Evolutionary conservation across 2,113 vertebrate species (phyloP).

Genomic region (Brachyistius frenatus): DNA sequence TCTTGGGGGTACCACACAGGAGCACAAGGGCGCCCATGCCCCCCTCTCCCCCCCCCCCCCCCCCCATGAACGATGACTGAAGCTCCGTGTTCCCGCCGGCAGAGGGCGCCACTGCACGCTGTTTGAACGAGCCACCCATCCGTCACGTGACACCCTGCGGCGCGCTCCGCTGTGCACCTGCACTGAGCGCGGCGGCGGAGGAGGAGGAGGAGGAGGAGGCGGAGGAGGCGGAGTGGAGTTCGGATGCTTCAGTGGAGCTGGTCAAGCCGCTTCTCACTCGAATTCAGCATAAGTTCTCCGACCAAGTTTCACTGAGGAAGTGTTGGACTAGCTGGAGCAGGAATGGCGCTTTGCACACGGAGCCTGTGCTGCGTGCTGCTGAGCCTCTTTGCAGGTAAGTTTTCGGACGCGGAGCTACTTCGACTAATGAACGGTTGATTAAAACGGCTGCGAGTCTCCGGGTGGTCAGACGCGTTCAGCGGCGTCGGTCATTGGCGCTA

Average conservation of each 20-base stretch:
- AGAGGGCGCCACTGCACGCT: constrained; percentile 27
- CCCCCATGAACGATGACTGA: no score
- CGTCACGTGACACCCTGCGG: constrained; percentile 80
- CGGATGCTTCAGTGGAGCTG: constrained; percentile 69
- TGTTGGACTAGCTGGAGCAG: constrained; percentile 41
- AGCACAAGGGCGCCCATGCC: no score
- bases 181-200: constrained; percentile 45
- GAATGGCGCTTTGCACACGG: constrained; percentile 65
- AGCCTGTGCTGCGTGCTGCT: constrained; percentile 48
- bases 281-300: constrained; percentile 56
- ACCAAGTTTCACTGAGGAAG: constrained; percentile 55
- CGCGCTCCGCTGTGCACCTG: constrained; percentile 82
- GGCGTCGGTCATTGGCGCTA: neutral
- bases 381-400: constrained; percentile 73
- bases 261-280: constrained; percentile 22
- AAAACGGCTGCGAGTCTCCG: neutral
- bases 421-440: neutral
- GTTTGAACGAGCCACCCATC: fast-evolving
- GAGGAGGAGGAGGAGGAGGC: constrained; percentile 21
- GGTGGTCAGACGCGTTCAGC: neutral
- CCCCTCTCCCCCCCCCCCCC: no score
- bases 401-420: constrained; percentile 46
- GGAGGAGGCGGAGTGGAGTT: constrained; percentile 65
- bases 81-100: neutral
- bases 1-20: no score